phyloP scores from a whole-genome alignment of 2,113 vertebrate genomes.

The Onychostoma macrolepis region DNA sequence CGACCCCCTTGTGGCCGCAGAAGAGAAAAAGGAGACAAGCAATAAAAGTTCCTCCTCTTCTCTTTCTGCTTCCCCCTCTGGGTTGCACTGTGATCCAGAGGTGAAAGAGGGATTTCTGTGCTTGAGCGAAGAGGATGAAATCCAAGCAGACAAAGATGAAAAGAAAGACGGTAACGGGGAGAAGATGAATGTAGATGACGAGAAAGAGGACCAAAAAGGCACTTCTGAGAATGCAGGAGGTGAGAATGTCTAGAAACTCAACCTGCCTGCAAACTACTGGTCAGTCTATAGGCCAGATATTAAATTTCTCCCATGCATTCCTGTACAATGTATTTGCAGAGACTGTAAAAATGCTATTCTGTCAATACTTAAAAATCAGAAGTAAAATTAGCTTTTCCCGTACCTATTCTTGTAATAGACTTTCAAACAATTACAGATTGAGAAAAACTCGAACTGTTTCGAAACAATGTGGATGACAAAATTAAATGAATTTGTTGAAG shows the following conservation, averaged over 20 bases:
- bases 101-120: constrained; percentile 61
- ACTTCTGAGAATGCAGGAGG: constrained; percentile 62
- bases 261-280: not conserved
- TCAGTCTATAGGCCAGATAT: not conserved
- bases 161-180: constrained; percentile 69
- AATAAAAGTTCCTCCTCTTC: constrained; percentile 54
- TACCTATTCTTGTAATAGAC: not conserved
- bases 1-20: constrained; percentile 28
- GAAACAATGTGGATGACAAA: not conserved
- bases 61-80: constrained; percentile 46
- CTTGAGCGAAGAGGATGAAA: constrained; percentile 58
- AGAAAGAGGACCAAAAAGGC: constrained; percentile 49
- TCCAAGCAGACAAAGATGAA: constrained; percentile 49
- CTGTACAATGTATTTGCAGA: not conserved
- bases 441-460: not conserved
- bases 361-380: not conserved
- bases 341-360: not conserved
- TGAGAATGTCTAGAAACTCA: constrained; percentile 6
- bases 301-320: not conserved
- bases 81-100: constrained; percentile 55
- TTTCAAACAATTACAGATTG: not conserved
- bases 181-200: constrained; percentile 50
- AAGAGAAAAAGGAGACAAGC: constrained; percentile 52
- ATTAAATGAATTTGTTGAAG: not conserved
- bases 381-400: not conserved